Base-by-base conservation (phyloP, 2,888 invertebrate genomes). In the Neoascia interrupta region DNA sequence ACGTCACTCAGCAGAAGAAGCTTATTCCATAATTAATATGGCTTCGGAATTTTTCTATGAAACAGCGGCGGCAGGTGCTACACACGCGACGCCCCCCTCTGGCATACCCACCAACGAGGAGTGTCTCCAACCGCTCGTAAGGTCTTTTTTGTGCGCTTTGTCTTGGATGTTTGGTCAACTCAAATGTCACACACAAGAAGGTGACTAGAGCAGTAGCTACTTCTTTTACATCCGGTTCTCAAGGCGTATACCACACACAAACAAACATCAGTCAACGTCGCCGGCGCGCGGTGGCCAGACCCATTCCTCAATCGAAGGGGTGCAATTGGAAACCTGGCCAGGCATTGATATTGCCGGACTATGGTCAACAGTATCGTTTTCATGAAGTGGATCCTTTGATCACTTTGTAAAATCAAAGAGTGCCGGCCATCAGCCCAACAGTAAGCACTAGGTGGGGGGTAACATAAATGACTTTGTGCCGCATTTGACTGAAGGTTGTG, bases 11-110 rank as follows among this genome's bases (percentile, higher is more conserved):
- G 53, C 36, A 36, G 56, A 79, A 73, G 79, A 37, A 73, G 79
- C 79, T 79, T 79, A 79, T 73, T 73, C 73, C 73, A 79, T 73
- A 73, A 73, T 66, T 73, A 79, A 68, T 79, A 79, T 79, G 79
- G 79, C 79, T 79, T 79, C 79, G 49, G 56, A 68, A 61, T 68
- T 66, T 61, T 68, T 61, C 73, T 73, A 73, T 79, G 73, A 61
- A 61, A 31, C 45, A 63, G 28, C 43, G 69, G 16, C 28, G 23
- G 26, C 64, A 66, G 66, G 56, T 66, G 54, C 54, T 28, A 19
- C 37, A 49, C 28, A 56, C 68, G 31, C 68, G 47, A 21, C n/a
- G 19, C 18, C 13, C 34, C 5, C 16, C n/a, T 31, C 10, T 6
- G 8, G 8, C 31, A n/a, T 47, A 11, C 10, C 10, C 45, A 5